Base-by-base conservation (phyloP, 2,888 invertebrate genomes). In the Eupithecia centaureata region DNA sequence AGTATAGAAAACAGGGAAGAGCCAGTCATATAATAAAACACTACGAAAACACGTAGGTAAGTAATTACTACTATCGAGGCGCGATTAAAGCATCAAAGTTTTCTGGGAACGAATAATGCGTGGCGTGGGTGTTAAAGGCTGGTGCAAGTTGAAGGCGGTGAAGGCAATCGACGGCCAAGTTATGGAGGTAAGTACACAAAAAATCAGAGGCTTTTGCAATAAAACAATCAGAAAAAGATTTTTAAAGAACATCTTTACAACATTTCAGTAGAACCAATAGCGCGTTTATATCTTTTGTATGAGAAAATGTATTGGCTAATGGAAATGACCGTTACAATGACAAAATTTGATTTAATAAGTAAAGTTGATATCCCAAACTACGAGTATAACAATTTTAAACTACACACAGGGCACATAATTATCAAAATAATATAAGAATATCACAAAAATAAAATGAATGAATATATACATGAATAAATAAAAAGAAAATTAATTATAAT, bases 51-150 rank as follows among this genome's bases (percentile, higher is more conserved):
- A 82, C 80, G 82, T 82, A 80, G 57, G 61, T 61, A 80, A 82
- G 81, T 83, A 85, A 84, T 88, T 86, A 87, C 77, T 77, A 81
- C 84, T 84, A 81, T 86, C 86, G 82, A 83, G 80, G 77, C 78
- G 76, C 79, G 82, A 81, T 86, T 85, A 83, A 86, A 87, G 79
- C 83, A 82, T 83, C 80, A 75, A 82, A 84, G 74, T 83, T 85
- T 91, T 91, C 89, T 89, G 86, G 83, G 87, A 90, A 90, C 86
- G 85, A 69, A 90, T 90, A 86, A 87, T 86, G 79, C 80, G 79
- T 84, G 80, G 85, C 82, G 90, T 90, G 86, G 89, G 89, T 82
- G 86, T 72, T 70, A 59, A 68, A 64, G 47, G 30, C 15, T 79
- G 83, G 79, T 70, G 0, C 66, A 82, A 81, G 73, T 68, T 2